Evolutionary conservation across 2,888 invertebrate species (phyloP), one percentile per base, ranked within the genome.

Genomic region (Laspeyria flexula): DNA sequence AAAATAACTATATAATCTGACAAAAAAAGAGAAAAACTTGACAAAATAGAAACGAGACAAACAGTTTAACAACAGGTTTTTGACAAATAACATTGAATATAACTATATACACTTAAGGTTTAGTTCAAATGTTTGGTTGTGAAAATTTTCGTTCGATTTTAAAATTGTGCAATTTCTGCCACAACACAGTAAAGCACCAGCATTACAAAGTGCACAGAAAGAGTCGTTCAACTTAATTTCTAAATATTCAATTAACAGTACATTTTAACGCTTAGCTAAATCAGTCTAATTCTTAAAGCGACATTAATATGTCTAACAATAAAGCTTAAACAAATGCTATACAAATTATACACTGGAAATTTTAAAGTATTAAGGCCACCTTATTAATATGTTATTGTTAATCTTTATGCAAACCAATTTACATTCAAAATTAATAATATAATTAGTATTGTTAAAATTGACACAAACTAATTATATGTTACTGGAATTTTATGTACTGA

Each of bases 211-310:
- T 49, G 55, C 65, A 68, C 57, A 25, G 39, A 54, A 34, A 43
- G 47, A 79, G 75, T 86, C 82, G 84, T 81, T 79, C 66, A 85
- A 71, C 81, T 83, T 86, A 87, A 65, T 73, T 55, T 75, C 81
- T 86, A 85, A 85, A 73, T 85, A 81, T 81, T 86, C 81, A 86
- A 86, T 86, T 89, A 90, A 88, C 78, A 88, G 83, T 87, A 90
- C 81, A 82, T 80, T 85, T 83, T 81, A 90, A 90, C 88, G 89
- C 91, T 91, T 91, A 92, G 85, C 88, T 91, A 90, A 91, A 92
- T 92, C 91, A 92, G 91, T 92, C 91, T 92, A 91, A 90, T 90
- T 89, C 91, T 92, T 92, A 92, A 88, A 90, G 90, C 89, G 90
- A 92, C 86, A 87, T 85, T 82, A 85, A 66, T 77, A 86, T 83